Conservation (phyloP, 2,113 vertebrate species). For the Ailurus styani region DNA sequence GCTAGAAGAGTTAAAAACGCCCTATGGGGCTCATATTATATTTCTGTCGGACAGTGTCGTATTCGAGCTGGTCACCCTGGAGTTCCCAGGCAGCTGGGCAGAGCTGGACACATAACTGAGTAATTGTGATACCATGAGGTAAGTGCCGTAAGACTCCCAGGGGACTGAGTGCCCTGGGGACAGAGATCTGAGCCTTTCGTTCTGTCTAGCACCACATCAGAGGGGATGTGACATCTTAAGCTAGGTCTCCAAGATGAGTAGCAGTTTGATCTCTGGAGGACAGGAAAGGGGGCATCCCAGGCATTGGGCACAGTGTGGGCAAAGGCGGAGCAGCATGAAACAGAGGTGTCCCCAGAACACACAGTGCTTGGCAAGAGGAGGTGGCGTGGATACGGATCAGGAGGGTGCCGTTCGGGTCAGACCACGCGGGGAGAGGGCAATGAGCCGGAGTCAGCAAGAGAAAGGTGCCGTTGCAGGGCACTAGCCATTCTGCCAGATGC, state of each 20-base stretch:
- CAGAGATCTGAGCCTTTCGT: conserved; percentile 11
- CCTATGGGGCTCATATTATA: not conserved
- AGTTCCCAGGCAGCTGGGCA: not conserved
- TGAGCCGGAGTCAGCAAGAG: not conserved
- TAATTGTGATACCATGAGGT: not conserved
- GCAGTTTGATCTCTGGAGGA: not conserved
- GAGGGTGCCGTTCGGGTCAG: not conserved
- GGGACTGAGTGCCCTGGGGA: not conserved
- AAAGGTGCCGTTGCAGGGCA: not conserved
- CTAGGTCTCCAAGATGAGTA: not conserved
- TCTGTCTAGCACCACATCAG: not conserved
- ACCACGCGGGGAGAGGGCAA: not conserved
- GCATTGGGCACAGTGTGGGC: not conserved
- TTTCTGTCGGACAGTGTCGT: not conserved
- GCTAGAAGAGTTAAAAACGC: not conserved
- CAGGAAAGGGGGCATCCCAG: not conserved
- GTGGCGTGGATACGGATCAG: fast-evolving
- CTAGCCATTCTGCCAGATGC: not conserved
- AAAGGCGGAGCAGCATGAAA: not conserved
- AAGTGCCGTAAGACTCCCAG: not conserved
- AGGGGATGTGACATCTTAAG: not conserved
- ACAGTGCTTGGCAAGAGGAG: not conserved
- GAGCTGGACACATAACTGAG: not conserved
- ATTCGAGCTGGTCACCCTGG: not conserved
- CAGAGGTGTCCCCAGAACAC: not conserved